A percentile compares a stretch with the other conserved stretches of the same genome.
Conservation (phyloP, 2,888 invertebrate genomes). For the Atethmia centrago region DNA sequence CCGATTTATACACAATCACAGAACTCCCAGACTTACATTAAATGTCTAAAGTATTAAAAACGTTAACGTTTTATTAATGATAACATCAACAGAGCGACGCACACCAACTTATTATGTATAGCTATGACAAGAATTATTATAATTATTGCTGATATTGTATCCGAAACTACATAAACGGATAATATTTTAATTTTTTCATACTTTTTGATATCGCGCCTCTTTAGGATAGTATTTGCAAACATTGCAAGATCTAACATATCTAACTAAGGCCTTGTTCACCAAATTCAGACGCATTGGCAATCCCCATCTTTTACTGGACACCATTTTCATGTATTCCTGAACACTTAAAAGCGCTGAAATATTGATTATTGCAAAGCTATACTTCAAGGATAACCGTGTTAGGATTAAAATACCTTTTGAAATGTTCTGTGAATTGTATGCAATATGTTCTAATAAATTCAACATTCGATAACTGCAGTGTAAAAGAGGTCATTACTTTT, state of each 20-base stretch:
- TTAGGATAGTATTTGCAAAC: neutral
- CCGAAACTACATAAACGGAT: slow-evolving; percentile 4
- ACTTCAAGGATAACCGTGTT: neutral
- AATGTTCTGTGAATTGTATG: slow-evolving; percentile 24
- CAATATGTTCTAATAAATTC: slow-evolving; percentile 23
- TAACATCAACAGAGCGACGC: slow-evolving; percentile 19
- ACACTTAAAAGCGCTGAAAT: neutral
- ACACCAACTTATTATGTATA: slow-evolving; percentile 20
- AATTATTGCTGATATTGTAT: slow-evolving; percentile 48
- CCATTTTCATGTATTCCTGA: slow-evolving; percentile 9
- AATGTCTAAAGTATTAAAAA: slow-evolving; percentile 25
- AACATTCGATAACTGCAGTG: slow-evolving; percentile 22
- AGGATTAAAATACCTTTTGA: slow-evolving; percentile 8
- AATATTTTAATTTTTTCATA: neutral
- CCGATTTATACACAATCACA: slow-evolving; percentile 66
- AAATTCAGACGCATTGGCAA: slow-evolving; percentile 5
- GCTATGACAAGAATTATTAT: slow-evolving; percentile 40
- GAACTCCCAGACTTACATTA: slow-evolving; percentile 54
- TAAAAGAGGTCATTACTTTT: slow-evolving; percentile 5
- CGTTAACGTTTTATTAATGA: slow-evolving; percentile 22
- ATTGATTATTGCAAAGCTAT: neutral
- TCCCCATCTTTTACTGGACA: neutral
- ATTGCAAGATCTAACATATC: too few relatives aligned
- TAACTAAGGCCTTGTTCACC: neutral
- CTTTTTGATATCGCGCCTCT: neutral